These are phyloP conservation scores for Andinoacara biseriatus DNA, from an alignment of 2,113 vertebrate genomes.

Conservation along the genomic window DNA sequence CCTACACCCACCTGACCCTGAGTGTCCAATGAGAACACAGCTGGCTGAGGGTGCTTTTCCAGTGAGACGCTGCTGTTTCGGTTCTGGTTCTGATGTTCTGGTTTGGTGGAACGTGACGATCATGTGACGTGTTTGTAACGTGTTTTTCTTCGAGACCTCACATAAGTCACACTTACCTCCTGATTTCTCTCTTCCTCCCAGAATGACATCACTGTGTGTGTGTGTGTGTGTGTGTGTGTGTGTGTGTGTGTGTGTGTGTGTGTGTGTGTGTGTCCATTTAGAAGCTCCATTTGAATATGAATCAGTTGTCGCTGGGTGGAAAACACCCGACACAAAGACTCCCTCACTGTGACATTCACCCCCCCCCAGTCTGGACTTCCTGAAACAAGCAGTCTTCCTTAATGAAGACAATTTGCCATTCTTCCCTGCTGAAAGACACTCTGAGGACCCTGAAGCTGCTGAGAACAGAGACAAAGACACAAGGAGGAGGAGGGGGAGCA, in stretches of 20 bases:
- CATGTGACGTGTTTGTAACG: background rate
- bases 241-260: background rate
- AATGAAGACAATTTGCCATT: conserved; percentile 38
- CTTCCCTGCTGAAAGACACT: conserved; percentile 33
- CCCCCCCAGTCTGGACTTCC: conserved; percentile 8
- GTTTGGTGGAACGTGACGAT: background rate
- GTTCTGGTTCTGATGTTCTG: background rate
- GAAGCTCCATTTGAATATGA: conserved; percentile 39
- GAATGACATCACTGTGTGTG: conserved; percentile 19
- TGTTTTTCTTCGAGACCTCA: too few relatives aligned
- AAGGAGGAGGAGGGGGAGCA: background rate
- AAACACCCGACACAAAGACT: conserved; percentile 30
- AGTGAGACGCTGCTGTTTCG: background rate
- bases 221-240: conserved; percentile 1
- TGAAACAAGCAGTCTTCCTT: conserved; percentile 37
- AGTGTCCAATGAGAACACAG: too few relatives aligned
- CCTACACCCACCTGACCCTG: too few relatives aligned
- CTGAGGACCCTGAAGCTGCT: conserved; percentile 21
- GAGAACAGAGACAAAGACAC: conserved; percentile 43
- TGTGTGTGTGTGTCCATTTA: conserved; percentile 25
- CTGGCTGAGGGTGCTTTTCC: background rate
- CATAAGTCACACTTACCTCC: background rate
- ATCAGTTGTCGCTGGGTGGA: conserved; percentile 22
- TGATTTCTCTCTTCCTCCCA: background rate
- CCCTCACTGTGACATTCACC: background rate